A percentile compares a stretch with the other conserved stretches of the same genome.
phyloP scores from a whole-genome alignment of 2,113 vertebrate genomes.

The Seriola rivoliana region DNA sequence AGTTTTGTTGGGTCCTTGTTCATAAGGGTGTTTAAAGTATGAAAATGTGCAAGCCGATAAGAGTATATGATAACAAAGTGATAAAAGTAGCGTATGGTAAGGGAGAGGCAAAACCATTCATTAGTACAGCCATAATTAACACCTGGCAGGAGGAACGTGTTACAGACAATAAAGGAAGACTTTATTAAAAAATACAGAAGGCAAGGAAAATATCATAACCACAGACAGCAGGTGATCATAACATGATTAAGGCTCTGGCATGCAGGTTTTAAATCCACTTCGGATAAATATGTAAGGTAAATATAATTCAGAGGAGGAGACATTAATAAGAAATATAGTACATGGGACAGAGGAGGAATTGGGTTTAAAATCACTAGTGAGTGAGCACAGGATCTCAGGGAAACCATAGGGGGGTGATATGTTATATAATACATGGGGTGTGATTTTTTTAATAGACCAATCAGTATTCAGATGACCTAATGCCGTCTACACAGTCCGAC shows the following conservation, averaged over 20 bases:
- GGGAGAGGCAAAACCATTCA: too few relatives aligned
- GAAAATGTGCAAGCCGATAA: too few relatives aligned
- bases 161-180: too few relatives aligned
- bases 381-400: neutral
- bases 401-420: neutral
- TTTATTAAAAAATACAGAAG: neutral
- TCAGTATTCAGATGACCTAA: neutral
- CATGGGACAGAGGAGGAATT: neutral
- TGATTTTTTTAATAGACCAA: neutral
- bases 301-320: neutral
- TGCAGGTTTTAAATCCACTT: neutral
- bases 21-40: too few relatives aligned
- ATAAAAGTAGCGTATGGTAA: too few relatives aligned
- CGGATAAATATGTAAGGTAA: neutral
- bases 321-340: neutral
- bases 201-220: neutral
- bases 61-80: too few relatives aligned
- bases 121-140: too few relatives aligned
- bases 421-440: neutral
- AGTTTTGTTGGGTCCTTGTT: too few relatives aligned
- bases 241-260: neutral
- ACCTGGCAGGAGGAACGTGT: too few relatives aligned
- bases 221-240: neutral
- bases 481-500: neutral
- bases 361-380: neutral